Evolutionary conservation across 2,113 vertebrate genomes (phyloP), one percentile per base, ranked within the genome.

Genomic region (Gnathochromis pfefferi): DNA sequence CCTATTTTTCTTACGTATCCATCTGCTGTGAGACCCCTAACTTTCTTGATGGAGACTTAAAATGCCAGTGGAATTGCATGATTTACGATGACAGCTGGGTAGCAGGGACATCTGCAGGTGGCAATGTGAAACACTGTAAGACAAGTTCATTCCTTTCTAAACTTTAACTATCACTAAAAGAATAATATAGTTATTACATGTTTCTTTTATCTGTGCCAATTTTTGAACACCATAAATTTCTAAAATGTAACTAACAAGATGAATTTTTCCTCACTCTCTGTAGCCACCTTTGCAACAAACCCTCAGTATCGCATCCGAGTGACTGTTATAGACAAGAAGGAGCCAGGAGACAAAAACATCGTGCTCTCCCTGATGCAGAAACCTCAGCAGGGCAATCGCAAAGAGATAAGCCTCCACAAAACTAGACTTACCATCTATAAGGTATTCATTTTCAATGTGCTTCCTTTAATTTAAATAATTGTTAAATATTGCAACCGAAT

Each of bases 301-400:
- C 93, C 92, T 63, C 93, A 94, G 90, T 94, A 87, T 40, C 92
- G 90, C 31, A 58, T 92, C 9, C 8, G 31, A 40, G 92, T 94
- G 85, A 23, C 14, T 1, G 40, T 55, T 11, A 83, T 54, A 0
- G 54, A 88, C 5, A 7, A 57, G 42, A 2, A 14, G 1, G 78
- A 93, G 73, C 2, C 53, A 5, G 23, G 23, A 10, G 90, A 93
- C 82, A 45, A 89, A 16, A 94, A 94, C 70, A 12, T 93, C 28
- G 1, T 92, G 58, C 3, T 94, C 7, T 91, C 91, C 21, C 83
- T 94, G 84, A 92, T 93, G 90, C 88, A 93, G 86, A 91, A 85
- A 68, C 88, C 88, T 40, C 3, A 12, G 0, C 7, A 40, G 31
- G 1, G 28, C 0, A 4, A 68, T 33, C 92, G 84, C 26, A 16